Evolutionary conservation across 1,140 invertebrate genomes (phyloP), one percentile per base, ranked within the genome.

Genomic region (Kradibia gibbosae): DNA sequence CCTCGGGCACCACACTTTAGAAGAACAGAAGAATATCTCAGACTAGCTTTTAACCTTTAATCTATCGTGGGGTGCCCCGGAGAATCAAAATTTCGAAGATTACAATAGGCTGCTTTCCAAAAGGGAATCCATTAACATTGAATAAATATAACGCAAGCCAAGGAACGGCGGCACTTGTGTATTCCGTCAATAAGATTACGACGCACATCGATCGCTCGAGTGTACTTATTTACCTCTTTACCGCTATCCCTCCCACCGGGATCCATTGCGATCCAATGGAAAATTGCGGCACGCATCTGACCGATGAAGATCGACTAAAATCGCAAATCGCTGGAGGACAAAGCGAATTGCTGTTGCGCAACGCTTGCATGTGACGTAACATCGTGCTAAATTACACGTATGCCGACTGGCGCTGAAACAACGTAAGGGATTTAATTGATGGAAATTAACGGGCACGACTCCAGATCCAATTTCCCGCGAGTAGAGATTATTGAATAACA

Each of bases 271-370:
- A 1, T 1, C 0, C 45, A n/a, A 50, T 31, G 13, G 39, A 22
- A 73, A 81, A 71, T 53, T 71, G 70, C 48, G 42, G 55, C 48
- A 34, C 48, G n/a, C 55, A 74, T 53, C 8, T 10, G 25, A 7
- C 7, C 70, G 70, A 72, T 72, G n/a, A 25, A 55, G 55, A 76
- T 75, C 45, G 79, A 57, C 73, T 78, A 70, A 57, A 70, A 42
- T 75, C 36, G 53, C 76, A 70, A n/a, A 72, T 11, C 74, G 22
- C 55, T 73, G 75, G 85, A 85, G 81, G 84, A 86, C 83, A 84
- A 84, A 85, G 83, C 73, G 55, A 82, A 77, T 84, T 67, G 45
- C 83, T 80, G 84, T 84, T 84, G 83, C 77, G 81, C 74, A 85
- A 84, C 81, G 67, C 81, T 60, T 71, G 78, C 72, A 80, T 45